Evolutionary conservation across 1,140 invertebrate species (phyloP).

Genomic region (Lysiphlebus fabarum): DNA sequence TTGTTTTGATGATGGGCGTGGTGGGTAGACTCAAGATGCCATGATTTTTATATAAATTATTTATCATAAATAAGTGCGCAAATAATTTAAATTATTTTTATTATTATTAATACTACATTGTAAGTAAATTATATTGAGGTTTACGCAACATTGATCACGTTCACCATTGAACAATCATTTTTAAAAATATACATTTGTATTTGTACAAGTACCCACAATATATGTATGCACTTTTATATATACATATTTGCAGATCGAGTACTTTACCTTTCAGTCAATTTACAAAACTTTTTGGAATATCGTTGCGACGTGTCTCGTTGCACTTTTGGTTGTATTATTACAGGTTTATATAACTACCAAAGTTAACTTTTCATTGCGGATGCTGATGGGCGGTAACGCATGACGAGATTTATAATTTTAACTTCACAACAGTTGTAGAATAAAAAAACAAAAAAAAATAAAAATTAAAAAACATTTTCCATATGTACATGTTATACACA

Average conservation of each 20-base stretch:
- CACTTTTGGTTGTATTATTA: neutral
- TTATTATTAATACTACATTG: too few species aligned
- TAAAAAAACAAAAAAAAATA: slow-evolving; percentile 5
- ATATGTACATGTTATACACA: too few species aligned
- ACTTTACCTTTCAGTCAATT: neutral
- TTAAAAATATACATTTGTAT: too few species aligned
- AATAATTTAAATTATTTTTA: too few species aligned
- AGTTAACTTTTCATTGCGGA: slow-evolving; percentile 17
- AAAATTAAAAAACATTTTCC: too few species aligned
- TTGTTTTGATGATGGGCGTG: slow-evolving; percentile 51
- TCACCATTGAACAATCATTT: too few species aligned
- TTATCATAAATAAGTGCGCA: too few species aligned
- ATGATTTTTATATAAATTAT: slow-evolving; percentile 28
- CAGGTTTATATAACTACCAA: slow-evolving; percentile 7
- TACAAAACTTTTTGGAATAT: slow-evolving; percentile 19
- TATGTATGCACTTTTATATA: too few species aligned
- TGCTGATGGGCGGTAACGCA: slow-evolving; percentile 34
- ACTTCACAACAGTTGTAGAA: slow-evolving; percentile 21
- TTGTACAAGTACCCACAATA: too few species aligned
- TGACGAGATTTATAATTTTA: slow-evolving; percentile 41
- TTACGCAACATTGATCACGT: too few species aligned
- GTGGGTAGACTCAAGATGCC: slow-evolving; percentile 39
- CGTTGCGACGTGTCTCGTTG: slow-evolving; percentile 3
- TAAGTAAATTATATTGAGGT: neutral
- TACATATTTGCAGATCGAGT: too few species aligned